phyloP scores from a whole-genome alignment of 2,113 vertebrate genomes.

The Thomomys bottae region DNA sequence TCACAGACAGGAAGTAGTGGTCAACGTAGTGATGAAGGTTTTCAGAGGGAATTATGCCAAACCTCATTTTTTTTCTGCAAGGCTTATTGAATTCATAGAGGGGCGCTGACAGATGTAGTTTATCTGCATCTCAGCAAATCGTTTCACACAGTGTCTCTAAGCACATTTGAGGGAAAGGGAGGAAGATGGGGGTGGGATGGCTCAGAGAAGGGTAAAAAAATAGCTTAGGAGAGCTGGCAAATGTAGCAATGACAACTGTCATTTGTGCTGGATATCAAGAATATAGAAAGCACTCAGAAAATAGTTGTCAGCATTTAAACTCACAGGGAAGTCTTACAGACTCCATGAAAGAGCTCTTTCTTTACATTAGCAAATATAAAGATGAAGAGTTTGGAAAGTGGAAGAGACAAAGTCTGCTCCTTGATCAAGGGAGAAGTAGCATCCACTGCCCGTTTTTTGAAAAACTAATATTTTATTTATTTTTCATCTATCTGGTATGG shows the following conservation, averaged over 20 bases:
- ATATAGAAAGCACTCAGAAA: neutral
- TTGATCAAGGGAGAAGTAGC: neutral
- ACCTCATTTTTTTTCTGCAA: slow-evolving; percentile 67
- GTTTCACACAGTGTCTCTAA: neutral
- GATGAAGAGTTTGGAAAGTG: slow-evolving; percentile 20
- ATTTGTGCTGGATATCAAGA: slow-evolving; percentile 26
- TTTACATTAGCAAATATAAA: slow-evolving; percentile 50
- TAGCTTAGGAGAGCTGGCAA: neutral
- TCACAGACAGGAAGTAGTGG: slow-evolving; percentile 77
- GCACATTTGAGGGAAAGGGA: neutral
- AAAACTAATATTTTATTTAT: too few relatives aligned
- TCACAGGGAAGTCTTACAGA: neutral
- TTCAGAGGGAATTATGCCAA: slow-evolving; percentile 49
- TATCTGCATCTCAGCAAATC: slow-evolving; percentile 67
- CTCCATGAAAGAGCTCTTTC: slow-evolving; percentile 35
- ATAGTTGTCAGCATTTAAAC: neutral
- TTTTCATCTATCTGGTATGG: too few relatives aligned
- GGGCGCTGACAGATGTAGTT: slow-evolving; percentile 61
- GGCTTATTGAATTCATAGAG: slow-evolving; percentile 45
- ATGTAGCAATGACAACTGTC: neutral
- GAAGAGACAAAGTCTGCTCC: neutral
- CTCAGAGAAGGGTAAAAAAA: neutral
- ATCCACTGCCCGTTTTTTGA: neutral
- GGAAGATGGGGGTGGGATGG: neutral
- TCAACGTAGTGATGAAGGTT: slow-evolving; percentile 70